phyloP scores from a whole-genome alignment of 2,113 vertebrate species.

The Argyrosomus japonicus region DNA sequence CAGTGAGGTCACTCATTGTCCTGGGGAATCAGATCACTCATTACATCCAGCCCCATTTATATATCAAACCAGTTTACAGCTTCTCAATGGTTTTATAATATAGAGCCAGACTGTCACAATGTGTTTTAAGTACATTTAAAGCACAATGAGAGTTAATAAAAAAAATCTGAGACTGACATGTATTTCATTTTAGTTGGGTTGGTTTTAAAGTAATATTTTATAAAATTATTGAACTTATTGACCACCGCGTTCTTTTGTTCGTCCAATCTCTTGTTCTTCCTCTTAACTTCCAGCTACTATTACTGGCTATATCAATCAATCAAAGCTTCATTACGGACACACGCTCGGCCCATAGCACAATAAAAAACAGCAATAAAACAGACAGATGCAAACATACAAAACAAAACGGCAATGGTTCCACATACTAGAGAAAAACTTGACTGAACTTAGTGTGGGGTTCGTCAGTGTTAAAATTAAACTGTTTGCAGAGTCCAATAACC shows the following conservation, averaged over 20 bases:
- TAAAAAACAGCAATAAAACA: no score
- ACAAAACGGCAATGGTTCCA: no score
- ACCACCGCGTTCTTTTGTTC: not conserved
- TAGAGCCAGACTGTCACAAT: not conserved
- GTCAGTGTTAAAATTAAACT: no score
- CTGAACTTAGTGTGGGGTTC: no score
- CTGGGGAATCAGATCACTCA: slow-evolving; percentile 63
- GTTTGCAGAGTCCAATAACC: no score
- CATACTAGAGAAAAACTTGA: no score
- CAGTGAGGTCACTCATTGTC: slow-evolving; percentile 71
- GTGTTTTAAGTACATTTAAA: not conserved
- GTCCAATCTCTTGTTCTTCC: not conserved
- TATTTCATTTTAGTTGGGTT: not conserved
- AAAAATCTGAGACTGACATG: not conserved
- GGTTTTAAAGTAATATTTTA: not conserved
- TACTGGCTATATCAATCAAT: no score
- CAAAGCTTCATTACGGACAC: no score
- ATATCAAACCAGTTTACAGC: slow-evolving; percentile 1
- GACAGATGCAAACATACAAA: no score
- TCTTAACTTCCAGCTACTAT: no score
- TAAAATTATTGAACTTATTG: not conserved
- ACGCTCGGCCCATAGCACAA: no score
- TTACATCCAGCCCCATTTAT: slow-evolving; percentile 33
- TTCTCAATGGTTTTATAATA: not conserved
- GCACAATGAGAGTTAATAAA: not conserved